These are phyloP conservation scores for Mechanitis messenoides DNA, from an alignment of 2,888 invertebrate genomes.

Conservation along the genomic window DNA sequence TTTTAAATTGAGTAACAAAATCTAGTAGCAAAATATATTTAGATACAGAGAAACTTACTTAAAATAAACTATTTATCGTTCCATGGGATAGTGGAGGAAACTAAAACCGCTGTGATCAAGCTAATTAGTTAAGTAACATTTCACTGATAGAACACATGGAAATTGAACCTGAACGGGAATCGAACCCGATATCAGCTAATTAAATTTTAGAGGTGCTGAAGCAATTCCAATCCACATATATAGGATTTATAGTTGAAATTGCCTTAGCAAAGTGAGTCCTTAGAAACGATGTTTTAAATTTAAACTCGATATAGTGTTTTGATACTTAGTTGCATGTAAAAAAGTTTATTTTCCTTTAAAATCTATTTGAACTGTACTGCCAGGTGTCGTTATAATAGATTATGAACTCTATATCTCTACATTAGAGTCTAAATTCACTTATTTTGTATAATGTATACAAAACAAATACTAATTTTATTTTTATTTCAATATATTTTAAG, in stretches of 20 bases:
- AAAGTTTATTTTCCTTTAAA: not conserved
- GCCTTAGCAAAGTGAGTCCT: not conserved
- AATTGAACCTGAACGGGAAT: conserved; percentile 30
- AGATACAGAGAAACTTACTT: not conserved
- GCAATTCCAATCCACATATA: not conserved
- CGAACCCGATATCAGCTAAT: conserved; percentile 38
- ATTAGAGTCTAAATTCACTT: conserved; percentile 8
- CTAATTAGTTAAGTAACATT: conserved; percentile 30
- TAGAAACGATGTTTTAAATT: not conserved
- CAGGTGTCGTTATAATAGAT: not conserved
- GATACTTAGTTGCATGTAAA: not conserved
- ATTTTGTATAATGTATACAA: not conserved
- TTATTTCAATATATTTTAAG: not conserved
- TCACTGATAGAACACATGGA: conserved; percentile 30
- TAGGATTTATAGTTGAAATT: not conserved
- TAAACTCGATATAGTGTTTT: not conserved
- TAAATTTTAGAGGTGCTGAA: conserved; percentile 24
- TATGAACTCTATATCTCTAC: not conserved
- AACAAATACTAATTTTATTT: not conserved
- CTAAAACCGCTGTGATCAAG: conserved; percentile 12
- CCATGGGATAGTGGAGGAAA: not conserved
- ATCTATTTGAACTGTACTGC: not conserved
- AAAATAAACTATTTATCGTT: conserved; percentile 1
- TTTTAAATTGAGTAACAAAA: too few species aligned
- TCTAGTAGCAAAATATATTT: not conserved